Percentiles rank a stretch among this genome's conserved stretches.
Conservation (phyloP, 2,888 invertebrate genomes). For the Epirrita christyi region DNA sequence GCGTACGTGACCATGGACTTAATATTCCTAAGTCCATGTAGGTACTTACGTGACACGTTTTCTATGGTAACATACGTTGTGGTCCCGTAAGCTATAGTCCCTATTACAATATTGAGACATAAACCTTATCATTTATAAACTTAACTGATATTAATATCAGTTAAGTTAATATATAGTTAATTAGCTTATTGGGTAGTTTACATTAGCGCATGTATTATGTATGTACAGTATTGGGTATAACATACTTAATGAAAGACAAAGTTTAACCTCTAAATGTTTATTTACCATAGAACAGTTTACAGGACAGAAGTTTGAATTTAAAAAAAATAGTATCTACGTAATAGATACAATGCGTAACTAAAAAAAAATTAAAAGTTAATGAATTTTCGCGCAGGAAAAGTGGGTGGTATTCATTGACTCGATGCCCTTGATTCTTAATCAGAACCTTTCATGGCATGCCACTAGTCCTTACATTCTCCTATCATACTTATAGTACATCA, state of each 20-base stretch:
- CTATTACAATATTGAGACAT: too few species aligned
- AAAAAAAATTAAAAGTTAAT: slow-evolving; percentile 57
- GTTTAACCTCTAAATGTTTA: slow-evolving; percentile 71
- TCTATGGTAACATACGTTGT: too few species aligned
- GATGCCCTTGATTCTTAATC: slow-evolving; percentile 82
- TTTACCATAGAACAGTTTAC: slow-evolving; percentile 79
- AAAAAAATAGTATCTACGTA: slow-evolving; percentile 58
- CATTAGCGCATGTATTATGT: too few species aligned
- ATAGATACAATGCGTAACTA: slow-evolving; percentile 67
- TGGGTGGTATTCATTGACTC: slow-evolving; percentile 83
- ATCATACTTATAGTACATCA: slow-evolving; percentile 75
- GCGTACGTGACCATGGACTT: too few species aligned
- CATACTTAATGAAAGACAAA: slow-evolving; percentile 41
- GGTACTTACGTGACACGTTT: too few species aligned
- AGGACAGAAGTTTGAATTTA: slow-evolving; percentile 60
- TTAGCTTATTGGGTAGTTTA: too few species aligned
- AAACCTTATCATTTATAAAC: too few species aligned
- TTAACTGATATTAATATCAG: too few species aligned
- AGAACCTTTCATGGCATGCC: slow-evolving; percentile 85
- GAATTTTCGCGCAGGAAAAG: slow-evolving; percentile 79
- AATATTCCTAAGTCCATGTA: too few species aligned
- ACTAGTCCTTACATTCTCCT: slow-evolving; percentile 83
- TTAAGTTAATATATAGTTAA: too few species aligned
- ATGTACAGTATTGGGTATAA: background rate
- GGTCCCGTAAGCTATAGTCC: too few species aligned